Conservation (phyloP, 2,113 vertebrate genomes). For the Otocyon megalotis region DNA sequence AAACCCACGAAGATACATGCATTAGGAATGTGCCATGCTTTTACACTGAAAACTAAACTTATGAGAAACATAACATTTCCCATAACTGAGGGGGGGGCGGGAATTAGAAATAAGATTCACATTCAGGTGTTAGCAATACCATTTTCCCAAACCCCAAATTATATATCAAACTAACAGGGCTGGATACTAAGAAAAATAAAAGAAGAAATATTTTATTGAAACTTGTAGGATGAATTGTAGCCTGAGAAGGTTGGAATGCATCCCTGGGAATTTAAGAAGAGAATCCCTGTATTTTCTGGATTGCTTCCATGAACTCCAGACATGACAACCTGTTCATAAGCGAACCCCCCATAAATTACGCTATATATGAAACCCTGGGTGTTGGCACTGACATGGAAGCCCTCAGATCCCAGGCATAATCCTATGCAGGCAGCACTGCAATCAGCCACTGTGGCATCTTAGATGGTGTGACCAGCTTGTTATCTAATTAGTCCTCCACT, state of each 20-base stretch:
- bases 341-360: neutral
- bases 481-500: neutral
- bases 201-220: neutral
- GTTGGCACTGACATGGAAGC: neutral
- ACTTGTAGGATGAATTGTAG: neutral
- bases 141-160: neutral
- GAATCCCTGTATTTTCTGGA: neutral
- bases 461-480: neutral
- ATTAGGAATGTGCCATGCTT: neutral
- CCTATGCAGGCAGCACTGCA: too few species aligned
- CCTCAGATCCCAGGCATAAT: neutral
- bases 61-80: neutral
- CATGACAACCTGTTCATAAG: too few species aligned
- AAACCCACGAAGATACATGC: neutral
- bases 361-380: neutral
- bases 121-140: neutral
- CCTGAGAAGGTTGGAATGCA: neutral
- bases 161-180: neutral
- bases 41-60: neutral
- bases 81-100: neutral
- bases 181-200: neutral
- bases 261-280: neutral
- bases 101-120: constrained; percentile 16
- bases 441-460: neutral
- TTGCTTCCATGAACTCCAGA: neutral